Evolutionary conservation across 2,797 vertebrate genomes (phyloP).

Genomic region (Furcifer pardalis): DNA sequence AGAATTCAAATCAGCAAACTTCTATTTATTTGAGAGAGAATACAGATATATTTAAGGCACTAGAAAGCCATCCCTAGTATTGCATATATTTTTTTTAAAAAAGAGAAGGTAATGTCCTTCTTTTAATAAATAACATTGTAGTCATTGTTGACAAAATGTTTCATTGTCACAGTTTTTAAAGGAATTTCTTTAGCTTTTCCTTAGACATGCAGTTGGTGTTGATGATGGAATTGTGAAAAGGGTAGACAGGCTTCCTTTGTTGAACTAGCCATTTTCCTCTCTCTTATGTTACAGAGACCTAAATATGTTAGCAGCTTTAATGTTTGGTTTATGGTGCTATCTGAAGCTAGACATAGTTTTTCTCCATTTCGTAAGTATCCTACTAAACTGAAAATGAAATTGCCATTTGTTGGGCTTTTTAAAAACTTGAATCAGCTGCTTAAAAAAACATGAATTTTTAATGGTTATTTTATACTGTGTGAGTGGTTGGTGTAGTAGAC

Average conservation of each 20-base stretch:
- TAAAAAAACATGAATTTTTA: background rate
- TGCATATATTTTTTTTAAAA: too few relatives aligned
- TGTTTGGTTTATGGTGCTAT: background rate
- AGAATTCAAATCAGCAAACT: background rate
- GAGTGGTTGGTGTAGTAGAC: background rate
- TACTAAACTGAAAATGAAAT: background rate
- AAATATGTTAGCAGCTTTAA: background rate
- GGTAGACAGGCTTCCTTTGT: background rate
- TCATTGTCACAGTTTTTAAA: background rate
- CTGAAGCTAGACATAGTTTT: background rate
- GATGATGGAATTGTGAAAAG: background rate
- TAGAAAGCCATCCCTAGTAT: background rate
- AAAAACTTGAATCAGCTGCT: background rate
- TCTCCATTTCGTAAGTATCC: background rate
- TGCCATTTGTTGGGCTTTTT: background rate
- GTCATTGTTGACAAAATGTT: background rate
- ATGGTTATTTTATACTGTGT: background rate
- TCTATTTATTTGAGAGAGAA: background rate
- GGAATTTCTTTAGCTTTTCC: background rate
- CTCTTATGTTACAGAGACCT: background rate
- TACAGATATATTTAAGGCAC: background rate
- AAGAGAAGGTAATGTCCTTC: too few relatives aligned
- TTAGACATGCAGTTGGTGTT: background rate
- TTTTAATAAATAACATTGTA: background rate
- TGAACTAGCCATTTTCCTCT: background rate